These are phyloP conservation scores for Eidolon helvum DNA, from an alignment of 2,113 vertebrate genomes.

Conservation along the genomic window DNA sequence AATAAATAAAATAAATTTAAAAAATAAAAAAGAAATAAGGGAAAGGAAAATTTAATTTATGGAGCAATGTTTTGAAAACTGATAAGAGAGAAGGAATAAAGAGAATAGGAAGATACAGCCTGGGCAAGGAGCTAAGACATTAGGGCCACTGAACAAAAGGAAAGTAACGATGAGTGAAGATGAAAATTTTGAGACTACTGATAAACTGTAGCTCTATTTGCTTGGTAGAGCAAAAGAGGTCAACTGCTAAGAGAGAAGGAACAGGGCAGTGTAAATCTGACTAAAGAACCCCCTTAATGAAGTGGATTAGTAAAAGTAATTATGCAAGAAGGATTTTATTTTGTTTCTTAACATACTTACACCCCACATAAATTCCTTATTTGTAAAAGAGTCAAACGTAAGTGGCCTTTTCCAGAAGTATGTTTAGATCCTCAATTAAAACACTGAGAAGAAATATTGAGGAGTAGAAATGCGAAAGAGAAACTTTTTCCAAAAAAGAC, in stretches of 20 bases:
- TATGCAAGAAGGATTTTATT: not conserved
- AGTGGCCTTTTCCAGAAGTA: not conserved
- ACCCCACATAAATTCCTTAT: not conserved
- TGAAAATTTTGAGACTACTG: not conserved
- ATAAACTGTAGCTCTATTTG: not conserved
- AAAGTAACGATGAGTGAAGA: not conserved
- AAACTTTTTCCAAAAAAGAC: not conserved
- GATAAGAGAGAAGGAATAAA: not conserved
- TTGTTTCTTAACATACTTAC: not conserved
- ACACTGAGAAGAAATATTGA: not conserved
- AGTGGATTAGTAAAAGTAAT: not conserved
- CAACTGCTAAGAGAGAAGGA: not conserved
- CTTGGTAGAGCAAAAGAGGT: not conserved
- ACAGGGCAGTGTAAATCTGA: not conserved
- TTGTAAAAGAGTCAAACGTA: not conserved
- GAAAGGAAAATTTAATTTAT: not conserved
- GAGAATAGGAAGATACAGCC: not conserved
- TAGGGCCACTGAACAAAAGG: not conserved
- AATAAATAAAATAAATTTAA: too few species aligned
- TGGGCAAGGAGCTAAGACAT: not conserved
- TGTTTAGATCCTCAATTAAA: not conserved
- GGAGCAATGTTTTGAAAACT: not conserved
- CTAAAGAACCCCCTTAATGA: not conserved
- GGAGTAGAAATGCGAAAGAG: not conserved
- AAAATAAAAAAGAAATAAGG: not conserved